phyloP scores from a whole-genome alignment of 2,113 vertebrate genomes.

The Pleuronectes platessa region DNA sequence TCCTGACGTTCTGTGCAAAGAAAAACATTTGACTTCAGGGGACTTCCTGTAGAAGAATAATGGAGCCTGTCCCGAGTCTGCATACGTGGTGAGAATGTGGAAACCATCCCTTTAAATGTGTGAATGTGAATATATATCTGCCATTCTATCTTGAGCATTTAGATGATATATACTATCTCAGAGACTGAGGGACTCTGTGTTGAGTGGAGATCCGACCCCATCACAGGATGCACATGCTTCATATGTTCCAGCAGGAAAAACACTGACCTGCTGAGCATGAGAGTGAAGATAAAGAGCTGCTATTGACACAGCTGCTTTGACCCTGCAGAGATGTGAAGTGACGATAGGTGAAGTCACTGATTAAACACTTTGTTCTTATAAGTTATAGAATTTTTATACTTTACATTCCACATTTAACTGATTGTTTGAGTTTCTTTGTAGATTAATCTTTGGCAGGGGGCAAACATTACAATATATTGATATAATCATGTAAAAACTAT shows the following conservation, averaged over 20 bases:
- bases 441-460: neutral
- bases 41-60: too few species aligned
- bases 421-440: neutral
- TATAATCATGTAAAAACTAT: neutral
- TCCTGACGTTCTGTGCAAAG: too few species aligned
- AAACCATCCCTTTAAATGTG: too few species aligned
- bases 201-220: slow-evolving; percentile 29
- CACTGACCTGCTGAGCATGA: slow-evolving; percentile 30
- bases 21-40: too few species aligned
- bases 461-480: neutral
- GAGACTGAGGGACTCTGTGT: slow-evolving; percentile 25
- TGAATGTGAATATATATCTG: too few species aligned
- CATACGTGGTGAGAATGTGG: too few species aligned
- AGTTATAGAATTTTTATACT: neutral
- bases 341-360: slow-evolving; percentile 19
- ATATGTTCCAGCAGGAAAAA: slow-evolving; percentile 52
- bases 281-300: slow-evolving; percentile 48
- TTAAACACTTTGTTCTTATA: neutral
- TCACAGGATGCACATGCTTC: slow-evolving; percentile 33
- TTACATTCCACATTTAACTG: neutral
- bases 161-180: too few species aligned
- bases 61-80: too few species aligned
- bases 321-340: slow-evolving; percentile 24
- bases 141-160: too few species aligned
- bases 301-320: slow-evolving; percentile 72